Percentiles rank a stretch among this genome's conserved stretches.
These are phyloP conservation scores for Micoletzkya japonica DNA, from an alignment of 2,888 invertebrate genomes.

Conservation along the genomic window DNA sequence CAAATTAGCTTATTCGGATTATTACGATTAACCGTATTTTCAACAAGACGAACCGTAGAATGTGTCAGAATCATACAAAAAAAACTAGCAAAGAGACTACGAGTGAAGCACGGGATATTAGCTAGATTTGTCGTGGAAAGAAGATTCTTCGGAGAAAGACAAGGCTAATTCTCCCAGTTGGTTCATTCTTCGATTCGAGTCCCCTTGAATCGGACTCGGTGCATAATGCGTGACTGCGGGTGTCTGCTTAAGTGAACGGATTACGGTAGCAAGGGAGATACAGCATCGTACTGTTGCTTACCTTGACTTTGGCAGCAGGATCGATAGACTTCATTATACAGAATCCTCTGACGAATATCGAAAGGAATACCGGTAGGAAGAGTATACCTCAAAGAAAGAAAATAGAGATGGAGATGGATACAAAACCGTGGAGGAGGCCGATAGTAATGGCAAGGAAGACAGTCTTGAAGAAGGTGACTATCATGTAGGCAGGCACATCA, in stretches of 20 bases:
- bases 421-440: slow-evolving; percentile 86
- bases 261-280: not conserved
- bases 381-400: slow-evolving; percentile 84
- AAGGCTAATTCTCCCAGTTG: slow-evolving; percentile 4
- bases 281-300: not conserved
- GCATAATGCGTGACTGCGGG: slow-evolving; percentile 1
- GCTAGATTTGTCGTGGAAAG: slow-evolving; percentile 23
- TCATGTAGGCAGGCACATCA: slow-evolving; percentile 89
- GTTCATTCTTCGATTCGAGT: not conserved
- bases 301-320: slow-evolving; percentile 11
- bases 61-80: no score
- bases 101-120: not conserved
- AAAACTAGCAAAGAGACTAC: no score
- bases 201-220: slow-evolving; percentile 12
- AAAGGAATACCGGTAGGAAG: slow-evolving; percentile 75
- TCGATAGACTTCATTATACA: slow-evolving; percentile 37
- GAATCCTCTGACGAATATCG: slow-evolving; percentile 61
- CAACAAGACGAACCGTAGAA: no score
- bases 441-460: slow-evolving; percentile 58
- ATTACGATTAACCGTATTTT: no score
- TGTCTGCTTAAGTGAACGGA: slow-evolving; percentile 8
- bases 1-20: no score
- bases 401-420: slow-evolving; percentile 63
- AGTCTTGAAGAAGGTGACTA: slow-evolving; percentile 94
- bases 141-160: slow-evolving; percentile 1